phyloP scores from a whole-genome alignment of 2,888 invertebrate species.

The Mycogona germanica region DNA sequence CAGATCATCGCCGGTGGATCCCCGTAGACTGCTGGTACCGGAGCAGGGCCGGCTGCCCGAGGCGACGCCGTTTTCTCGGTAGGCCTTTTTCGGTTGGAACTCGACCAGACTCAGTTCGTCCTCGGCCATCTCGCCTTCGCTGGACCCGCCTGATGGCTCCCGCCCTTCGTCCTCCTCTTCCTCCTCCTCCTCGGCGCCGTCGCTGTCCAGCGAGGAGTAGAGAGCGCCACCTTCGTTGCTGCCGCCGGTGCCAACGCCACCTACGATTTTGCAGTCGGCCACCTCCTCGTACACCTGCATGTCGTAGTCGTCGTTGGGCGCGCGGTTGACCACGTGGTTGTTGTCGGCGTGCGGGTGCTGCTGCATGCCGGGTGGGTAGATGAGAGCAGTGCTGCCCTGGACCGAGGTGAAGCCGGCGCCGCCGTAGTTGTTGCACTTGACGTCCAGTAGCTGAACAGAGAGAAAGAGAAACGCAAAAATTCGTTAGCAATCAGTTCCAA shows the following conservation, averaged over 20 bases:
- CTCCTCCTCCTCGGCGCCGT: conserved; percentile 13
- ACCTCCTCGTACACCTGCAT: conserved; percentile 26
- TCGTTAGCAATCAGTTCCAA: no score
- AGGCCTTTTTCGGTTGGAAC: conserved; percentile 17
- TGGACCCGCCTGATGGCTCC: conserved; percentile 21
- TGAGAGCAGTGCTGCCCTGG: conserved; percentile 23
- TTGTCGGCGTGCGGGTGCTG: no score
- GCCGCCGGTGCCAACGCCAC: no score
- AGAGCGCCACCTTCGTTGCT: conserved; percentile 15
- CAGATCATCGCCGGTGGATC: conserved; percentile 23
- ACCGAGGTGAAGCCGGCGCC: conserved; percentile 23
- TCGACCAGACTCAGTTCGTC: conserved; percentile 26
- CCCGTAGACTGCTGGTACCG: conserved; percentile 19
- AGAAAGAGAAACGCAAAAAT: conserved; percentile 4
- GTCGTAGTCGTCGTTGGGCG: conserved; percentile 22
- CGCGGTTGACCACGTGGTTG: conserved; percentile 8
- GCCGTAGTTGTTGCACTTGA: conserved; percentile 25
- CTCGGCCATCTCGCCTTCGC: conserved; percentile 26
- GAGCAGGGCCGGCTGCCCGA: conserved; percentile 9
- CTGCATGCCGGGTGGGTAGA: conserved; percentile 18
- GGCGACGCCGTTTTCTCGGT: conserved; percentile 3
- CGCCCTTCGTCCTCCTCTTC: conserved; percentile 9
- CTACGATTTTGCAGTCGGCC: no score
- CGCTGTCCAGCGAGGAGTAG: conserved; percentile 24
- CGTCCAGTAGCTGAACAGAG: conserved; percentile 23